phyloP scores from a whole-genome alignment of 1,140 invertebrate genomes.

The Lithobius niger region DNA sequence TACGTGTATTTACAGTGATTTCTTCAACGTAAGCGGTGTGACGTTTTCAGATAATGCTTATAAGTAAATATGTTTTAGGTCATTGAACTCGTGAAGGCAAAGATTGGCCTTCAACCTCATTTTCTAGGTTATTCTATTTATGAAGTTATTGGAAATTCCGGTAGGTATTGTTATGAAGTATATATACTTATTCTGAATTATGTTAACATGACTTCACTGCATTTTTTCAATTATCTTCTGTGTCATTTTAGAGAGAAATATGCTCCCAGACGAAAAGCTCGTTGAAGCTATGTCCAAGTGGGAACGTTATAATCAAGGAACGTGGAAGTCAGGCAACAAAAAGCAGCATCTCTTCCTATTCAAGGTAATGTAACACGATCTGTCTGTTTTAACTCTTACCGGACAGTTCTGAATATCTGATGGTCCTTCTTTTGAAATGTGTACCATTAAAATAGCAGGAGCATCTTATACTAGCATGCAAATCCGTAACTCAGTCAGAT shows the following conservation, averaged over 20 bases:
- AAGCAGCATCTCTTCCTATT: conserved; percentile 34
- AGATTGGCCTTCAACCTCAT: conserved; percentile 73
- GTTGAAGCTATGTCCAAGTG: conserved; percentile 91
- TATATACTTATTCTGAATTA: too few species aligned
- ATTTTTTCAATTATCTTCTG: too few species aligned
- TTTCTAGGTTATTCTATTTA: conserved; percentile 67
- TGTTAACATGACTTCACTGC: too few species aligned
- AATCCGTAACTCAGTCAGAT: too few species aligned
- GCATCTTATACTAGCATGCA: too few species aligned
- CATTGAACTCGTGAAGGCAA: conserved; percentile 73
- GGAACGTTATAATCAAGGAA: conserved; percentile 53
- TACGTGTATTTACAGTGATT: neutral
- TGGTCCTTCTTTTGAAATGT: neutral
- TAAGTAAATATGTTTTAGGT: conserved; percentile 33
- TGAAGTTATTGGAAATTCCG: conserved; percentile 50
- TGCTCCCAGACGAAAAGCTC: conserved; percentile 71
- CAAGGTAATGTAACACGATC: conserved; percentile 26
- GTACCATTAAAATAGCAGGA: neutral
- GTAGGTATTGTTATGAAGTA: conserved; percentile 58
- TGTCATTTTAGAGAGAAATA: conserved; percentile 56
- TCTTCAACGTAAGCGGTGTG: neutral
- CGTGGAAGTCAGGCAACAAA: conserved; percentile 14
- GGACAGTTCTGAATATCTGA: neutral
- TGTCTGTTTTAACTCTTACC: neutral
- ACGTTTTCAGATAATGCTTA: neutral